Base-by-base conservation (phyloP, 2,888 invertebrate species). In the Isotomurus palustris region DNA sequence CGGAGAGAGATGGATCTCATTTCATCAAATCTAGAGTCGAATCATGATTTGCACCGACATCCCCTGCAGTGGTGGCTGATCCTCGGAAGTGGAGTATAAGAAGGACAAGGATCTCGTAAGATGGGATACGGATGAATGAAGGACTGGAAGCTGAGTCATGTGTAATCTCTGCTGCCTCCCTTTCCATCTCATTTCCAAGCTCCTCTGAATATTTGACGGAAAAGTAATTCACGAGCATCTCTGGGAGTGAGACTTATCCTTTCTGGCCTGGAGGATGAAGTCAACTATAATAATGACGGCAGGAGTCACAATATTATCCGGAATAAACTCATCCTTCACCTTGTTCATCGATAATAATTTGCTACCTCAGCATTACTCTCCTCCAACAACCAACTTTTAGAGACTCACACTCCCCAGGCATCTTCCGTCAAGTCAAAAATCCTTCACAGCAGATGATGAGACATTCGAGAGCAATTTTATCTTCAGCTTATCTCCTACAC, bases 301-400 rank as follows among this genome's bases (percentile, higher is more conserved):
- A n/a, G 35, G n/a, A 49, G 19, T 38, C 27, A 47, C 3, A 49
- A 32, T 49, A 49, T 49, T 49, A 49, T 35, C 32, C 29, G 32
- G 22, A 32, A 49, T 49, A 19, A 10, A 14, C 28, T 28, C 48
- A 35, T 49, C 48, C 32, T 49, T 29, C 48, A 49, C 32, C 43
- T 21, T 43, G 22, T 19, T 49, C 48, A 49, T 49, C 48, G 48
- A 49, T 49, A 43, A 43, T 43, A 49, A 32, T 49, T 49, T 32
- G 48, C 48, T n/a, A 28, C 28, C 48, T 49, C 32, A 29, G 48
- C 48, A 32, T 49, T 21, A 35, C 8, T n/a, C n/a, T n/a, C n/a
- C n/a, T n/a, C 10, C 8, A 32, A 8, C 17, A 6, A 10, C 40
- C 40, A 40, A 40, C 40, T 40, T n/a, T n/a, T n/a, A 6, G 6